Evolutionary conservation across 2,797 vertebrate genomes (phyloP).

Genomic region (Pempheris klunzingeri): DNA sequence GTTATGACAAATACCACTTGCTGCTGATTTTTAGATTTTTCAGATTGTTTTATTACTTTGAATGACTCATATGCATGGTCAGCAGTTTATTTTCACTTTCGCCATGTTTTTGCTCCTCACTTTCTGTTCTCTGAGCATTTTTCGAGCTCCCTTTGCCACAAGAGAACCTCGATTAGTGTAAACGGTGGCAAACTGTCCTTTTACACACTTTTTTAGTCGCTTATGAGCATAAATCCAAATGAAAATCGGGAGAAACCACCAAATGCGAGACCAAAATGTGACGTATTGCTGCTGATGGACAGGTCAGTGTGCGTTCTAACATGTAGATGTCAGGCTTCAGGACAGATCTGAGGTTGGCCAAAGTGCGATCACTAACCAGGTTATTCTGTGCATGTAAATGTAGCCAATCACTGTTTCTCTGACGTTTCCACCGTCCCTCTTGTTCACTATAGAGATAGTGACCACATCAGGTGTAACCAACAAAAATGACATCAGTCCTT

Average conservation of each 20-base stretch:
- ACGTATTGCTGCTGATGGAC: not conserved
- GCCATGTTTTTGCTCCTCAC: not conserved
- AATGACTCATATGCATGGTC: not conserved
- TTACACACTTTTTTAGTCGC: not conserved
- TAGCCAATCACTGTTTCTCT: conserved; percentile 9
- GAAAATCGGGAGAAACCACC: too few species aligned
- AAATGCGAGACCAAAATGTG: too few species aligned
- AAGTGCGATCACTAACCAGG: not conserved
- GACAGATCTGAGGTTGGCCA: not conserved
- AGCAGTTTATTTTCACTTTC: not conserved
- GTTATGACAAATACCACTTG: conserved; percentile 7
- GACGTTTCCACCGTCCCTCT: not conserved
- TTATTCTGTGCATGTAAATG: conserved; percentile 24
- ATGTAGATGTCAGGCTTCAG: not conserved
- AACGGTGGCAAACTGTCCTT: not conserved
- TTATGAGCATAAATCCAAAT: not conserved
- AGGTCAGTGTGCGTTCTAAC: not conserved
- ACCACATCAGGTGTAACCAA: conserved; percentile 10
- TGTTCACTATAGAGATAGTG: not conserved
- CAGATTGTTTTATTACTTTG: not conserved
- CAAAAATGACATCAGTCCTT: conserved; percentile 34
- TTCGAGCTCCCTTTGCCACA: not conserved
- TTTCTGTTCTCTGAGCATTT: not conserved
- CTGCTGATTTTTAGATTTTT: too few species aligned
- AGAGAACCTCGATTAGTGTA: not conserved